A percentile compares a stretch with the other conserved stretches of the same genome.
Conservation (phyloP, 1,140 invertebrate species). For the Rhagoletis pomonella region DNA sequence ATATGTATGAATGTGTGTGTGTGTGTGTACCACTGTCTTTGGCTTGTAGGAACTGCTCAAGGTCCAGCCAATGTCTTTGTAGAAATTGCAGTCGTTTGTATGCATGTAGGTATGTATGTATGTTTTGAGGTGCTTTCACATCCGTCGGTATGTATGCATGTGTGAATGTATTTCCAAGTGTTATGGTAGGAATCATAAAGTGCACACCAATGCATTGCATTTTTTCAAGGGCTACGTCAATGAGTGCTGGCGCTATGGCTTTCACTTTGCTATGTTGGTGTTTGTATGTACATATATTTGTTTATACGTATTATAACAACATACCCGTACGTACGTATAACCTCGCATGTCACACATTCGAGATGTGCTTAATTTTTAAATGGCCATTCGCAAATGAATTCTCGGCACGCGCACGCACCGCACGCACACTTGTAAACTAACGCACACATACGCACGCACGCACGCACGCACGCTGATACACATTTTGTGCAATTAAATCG, state of each 20-base stretch:
- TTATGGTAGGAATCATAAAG: background rate
- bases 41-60: conserved; percentile 43
- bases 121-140: background rate
- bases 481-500: background rate
- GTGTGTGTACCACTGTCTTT: background rate
- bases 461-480: background rate
- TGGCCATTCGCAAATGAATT: conserved; percentile 28
- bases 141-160: conserved; percentile 12
- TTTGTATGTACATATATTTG: background rate
- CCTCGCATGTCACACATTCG: background rate
- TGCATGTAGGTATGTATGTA: background rate
- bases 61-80: conserved; percentile 33
- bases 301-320: background rate
- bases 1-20: background rate
- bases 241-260: background rate
- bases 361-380: conserved; percentile 37
- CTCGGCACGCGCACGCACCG: background rate
- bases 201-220: conserved; percentile 26
- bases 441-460: background rate
- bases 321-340: background rate
- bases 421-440: background rate
- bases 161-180: background rate
- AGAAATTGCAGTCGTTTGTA: background rate
- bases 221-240: conserved; percentile 44
- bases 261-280: background rate